phyloP scores from a whole-genome alignment of 2,888 invertebrate species.

The Ellobium chinense region DNA sequence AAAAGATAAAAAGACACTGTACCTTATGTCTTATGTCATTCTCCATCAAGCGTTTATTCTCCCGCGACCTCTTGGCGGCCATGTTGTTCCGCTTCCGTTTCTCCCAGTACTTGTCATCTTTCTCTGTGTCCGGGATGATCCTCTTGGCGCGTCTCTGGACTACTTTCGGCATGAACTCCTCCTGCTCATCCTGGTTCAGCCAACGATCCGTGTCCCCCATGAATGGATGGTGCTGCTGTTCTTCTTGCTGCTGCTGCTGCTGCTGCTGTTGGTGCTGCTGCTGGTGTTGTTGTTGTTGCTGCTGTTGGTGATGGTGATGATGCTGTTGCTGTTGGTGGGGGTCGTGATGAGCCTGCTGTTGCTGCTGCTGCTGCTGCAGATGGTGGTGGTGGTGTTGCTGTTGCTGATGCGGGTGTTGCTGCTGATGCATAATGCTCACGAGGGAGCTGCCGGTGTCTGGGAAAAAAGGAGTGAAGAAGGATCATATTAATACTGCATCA shows the following conservation, averaged over 20 bases:
- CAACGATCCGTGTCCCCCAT: conserved; percentile 20
- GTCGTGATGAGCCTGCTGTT: neutral
- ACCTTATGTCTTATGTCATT: conserved; percentile 55
- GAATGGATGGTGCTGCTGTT: conserved; percentile 14
- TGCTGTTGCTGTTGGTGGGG: neutral
- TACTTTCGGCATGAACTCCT: conserved; percentile 49
- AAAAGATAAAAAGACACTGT: neutral
- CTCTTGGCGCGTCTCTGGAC: conserved; percentile 58
- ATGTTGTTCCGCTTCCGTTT: conserved; percentile 65
- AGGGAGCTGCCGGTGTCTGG: conserved; percentile 2
- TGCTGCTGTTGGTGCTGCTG: conserved; percentile 24
- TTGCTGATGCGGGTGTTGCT: neutral
- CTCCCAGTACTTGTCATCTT: conserved; percentile 37
- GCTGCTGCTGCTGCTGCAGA: conserved; percentile 10
- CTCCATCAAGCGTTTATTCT: conserved; percentile 63
- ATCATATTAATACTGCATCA: no score
- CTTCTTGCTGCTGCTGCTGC: conserved; percentile 20
- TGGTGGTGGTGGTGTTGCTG: neutral
- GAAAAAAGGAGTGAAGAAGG: neutral
- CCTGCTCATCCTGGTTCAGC: conserved; percentile 10
- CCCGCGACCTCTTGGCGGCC: conserved; percentile 68
- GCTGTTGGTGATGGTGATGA: conserved; percentile 7
- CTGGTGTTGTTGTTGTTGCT: conserved; percentile 7
- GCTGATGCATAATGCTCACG: conserved; percentile 16
- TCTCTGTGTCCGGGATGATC: conserved; percentile 56